phyloP scores from a whole-genome alignment of 2,888 invertebrate species.

The Temnothorax rugatulus region DNA sequence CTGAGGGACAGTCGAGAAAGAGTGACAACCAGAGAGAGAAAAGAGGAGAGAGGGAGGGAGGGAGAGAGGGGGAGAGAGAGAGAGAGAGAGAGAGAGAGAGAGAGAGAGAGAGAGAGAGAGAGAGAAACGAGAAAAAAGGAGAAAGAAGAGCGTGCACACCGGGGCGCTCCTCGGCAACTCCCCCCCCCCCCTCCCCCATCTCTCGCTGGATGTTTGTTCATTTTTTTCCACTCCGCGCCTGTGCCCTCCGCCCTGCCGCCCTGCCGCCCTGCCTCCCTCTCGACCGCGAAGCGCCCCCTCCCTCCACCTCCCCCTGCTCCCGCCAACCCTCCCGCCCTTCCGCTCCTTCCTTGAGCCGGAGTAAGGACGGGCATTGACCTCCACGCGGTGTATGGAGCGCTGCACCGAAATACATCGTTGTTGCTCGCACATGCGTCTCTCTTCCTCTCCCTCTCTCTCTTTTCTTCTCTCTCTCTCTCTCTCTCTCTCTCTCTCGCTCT shows the following conservation, averaged over 20 bases:
- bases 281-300: constrained; percentile 63
- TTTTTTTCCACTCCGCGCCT: constrained; percentile 76
- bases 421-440: constrained; percentile 83
- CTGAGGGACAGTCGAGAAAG: constrained; percentile 48
- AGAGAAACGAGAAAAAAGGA: neutral
- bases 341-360: constrained; percentile 84
- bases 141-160: constrained; percentile 1
- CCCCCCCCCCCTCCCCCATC: neutral
- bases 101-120: constrained; percentile 11
- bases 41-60: neutral
- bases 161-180: constrained; percentile 33
- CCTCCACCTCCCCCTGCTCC: constrained; percentile 62
- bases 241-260: constrained; percentile 65
- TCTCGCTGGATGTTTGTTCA: constrained; percentile 75
- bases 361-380: constrained; percentile 87
- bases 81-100: neutral
- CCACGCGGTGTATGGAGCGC: constrained; percentile 83
- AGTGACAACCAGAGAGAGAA: constrained; percentile 25
- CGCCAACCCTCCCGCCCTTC: constrained; percentile 66
- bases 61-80: neutral
- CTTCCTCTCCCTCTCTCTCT: constrained; percentile 72
- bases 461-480: constrained; percentile 69
- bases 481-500: constrained; percentile 62
- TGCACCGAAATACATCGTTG: constrained; percentile 85
- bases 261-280: constrained; percentile 60